Percentiles rank a stretch among this genome's conserved stretches.
Evolutionary conservation across 2,797 vertebrate species (phyloP).

Genomic region (Limosa lapponica): DNA sequence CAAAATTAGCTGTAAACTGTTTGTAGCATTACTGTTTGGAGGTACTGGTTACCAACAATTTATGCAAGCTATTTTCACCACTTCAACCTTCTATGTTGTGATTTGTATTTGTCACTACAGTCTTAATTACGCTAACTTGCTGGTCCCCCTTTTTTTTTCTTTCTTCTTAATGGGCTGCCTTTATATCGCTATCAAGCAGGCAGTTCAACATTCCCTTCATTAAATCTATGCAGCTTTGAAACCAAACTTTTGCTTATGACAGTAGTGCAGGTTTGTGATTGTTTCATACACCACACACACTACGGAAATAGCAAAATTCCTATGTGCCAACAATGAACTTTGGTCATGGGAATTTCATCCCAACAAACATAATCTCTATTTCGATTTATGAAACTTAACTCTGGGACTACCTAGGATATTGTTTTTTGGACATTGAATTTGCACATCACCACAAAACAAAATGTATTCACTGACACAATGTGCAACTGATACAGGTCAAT

Average conservation of each 20-base stretch:
- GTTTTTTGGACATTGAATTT: background rate
- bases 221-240: background rate
- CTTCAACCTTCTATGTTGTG: background rate
- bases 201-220: background rate
- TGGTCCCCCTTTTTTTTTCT: rapidly evolving
- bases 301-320: background rate
- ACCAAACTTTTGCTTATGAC: background rate
- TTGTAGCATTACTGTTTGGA: background rate
- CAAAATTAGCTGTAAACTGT: background rate
- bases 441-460: background rate
- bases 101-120: background rate
- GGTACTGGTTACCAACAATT: background rate
- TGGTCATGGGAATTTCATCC: background rate
- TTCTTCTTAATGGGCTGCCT: background rate
- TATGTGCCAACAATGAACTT: background rate
- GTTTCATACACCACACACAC: rapidly evolving
- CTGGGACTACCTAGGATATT: background rate
- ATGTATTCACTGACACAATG: background rate
- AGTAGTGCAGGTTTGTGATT: background rate
- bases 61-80: rapidly evolving
- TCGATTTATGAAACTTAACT: background rate
- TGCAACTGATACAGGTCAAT: background rate
- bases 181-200: background rate
- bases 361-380: background rate
- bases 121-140: background rate